Conservation (phyloP, 2,113 vertebrate genomes). For the Pipa parva region DNA sequence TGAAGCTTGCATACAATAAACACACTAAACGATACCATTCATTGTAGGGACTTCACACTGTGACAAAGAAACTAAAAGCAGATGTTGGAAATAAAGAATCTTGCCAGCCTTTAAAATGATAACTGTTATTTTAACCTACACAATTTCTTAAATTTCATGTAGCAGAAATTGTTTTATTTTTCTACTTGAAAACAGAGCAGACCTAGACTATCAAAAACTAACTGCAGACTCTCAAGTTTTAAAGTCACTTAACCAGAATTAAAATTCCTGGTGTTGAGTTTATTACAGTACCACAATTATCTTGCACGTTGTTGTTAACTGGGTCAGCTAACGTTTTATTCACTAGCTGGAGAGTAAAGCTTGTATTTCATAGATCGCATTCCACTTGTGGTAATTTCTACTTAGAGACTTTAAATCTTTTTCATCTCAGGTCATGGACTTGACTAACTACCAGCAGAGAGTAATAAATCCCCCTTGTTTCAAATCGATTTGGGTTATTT, state of each 20-base stretch:
- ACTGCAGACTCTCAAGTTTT: conserved; percentile 19
- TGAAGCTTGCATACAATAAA: conserved; percentile 25
- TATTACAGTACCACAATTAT: conserved; percentile 3
- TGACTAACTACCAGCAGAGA: too few relatives aligned
- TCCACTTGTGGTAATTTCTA: too few relatives aligned
- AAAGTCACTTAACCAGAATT: conserved; percentile 1
- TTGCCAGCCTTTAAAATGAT: conserved; percentile 20
- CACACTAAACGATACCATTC: conserved; percentile 26
- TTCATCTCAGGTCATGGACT: not conserved
- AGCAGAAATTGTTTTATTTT: conserved; percentile 31
- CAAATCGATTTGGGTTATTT: too few relatives aligned
- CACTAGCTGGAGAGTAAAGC: not conserved
- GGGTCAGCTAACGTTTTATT: not conserved
- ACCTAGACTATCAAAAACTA: conserved; percentile 27
- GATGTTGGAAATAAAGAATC: conserved; percentile 38
- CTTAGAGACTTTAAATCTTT: too few relatives aligned
- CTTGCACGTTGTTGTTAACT: not conserved
- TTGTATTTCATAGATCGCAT: not conserved
- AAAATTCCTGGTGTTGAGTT: not conserved
- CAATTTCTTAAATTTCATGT: conserved; percentile 35
- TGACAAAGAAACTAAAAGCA: conserved; percentile 44
- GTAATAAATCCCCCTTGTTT: too few relatives aligned
- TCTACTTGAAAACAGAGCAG: conserved; percentile 25
- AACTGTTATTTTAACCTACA: conserved; percentile 37
- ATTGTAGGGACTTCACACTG: not conserved